Evolutionary conservation across 1,140 invertebrate species (phyloP), one percentile per base, ranked within the genome.

Genomic region (Lepidurus arcticus): DNA sequence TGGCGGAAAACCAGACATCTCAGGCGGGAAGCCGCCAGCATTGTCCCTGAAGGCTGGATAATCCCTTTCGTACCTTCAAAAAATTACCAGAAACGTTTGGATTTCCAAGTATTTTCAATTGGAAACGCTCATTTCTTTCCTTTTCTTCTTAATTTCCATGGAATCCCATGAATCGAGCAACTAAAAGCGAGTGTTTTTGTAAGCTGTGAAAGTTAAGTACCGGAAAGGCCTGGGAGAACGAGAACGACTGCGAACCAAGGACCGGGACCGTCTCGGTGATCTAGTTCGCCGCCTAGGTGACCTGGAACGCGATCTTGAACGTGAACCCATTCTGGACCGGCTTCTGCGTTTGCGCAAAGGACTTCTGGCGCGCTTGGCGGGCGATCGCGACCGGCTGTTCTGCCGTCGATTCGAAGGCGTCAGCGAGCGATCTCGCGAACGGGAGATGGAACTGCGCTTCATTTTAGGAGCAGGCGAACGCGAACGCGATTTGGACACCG

Each of bases 261-360:
- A 65, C 16, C 53, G 53, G 13, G 53, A 65, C 16, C 53, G 53
- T 79, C 83, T 82, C 44, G 76, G 24, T 43, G 42, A 75, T 24
- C 43, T 16, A 16, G 65, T 65, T 53, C 81, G 75, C 7, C 79
- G 74, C 0, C 79, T 73, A n/a, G 82, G 81, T 0, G 82, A 82
- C 47, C 83, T 81, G 24, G 83, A 83, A 44, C 80, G 82, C 13
- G 84, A 83, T 75, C 84, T 82, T 24, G 84, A 84, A 44, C 82
- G 81, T 45, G 53, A 65, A 65, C 53, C 53, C 8, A 65, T 65
- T 65, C 53, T 65, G 34, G 84, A 82, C 44, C 81, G 78, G 11
- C 81, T 76, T 73, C 80, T 74, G 10, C 80, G 76, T 76, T 65
- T 65, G 13, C 53, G 53, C 13, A 65, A 11, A n/a, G 53, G 53